Base-by-base conservation (phyloP, 2,797 vertebrate species). In the Catamblyrhynchus diadema region DNA sequence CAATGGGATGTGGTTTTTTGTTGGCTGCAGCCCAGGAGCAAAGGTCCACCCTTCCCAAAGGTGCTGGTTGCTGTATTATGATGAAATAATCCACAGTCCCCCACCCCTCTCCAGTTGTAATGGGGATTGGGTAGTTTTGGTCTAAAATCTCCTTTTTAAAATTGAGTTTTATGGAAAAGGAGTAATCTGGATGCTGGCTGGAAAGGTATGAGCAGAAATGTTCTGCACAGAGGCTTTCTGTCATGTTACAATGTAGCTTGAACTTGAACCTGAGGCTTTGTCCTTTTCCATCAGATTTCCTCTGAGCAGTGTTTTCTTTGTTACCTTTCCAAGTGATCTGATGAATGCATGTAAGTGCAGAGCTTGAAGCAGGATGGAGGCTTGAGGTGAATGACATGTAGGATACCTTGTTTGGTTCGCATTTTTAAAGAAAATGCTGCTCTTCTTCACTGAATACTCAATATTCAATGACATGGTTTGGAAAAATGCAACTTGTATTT, bases 31-130 rank as follows among this genome's bases (percentile, higher is more conserved):
- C 50, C 65, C 69, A 88, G 65, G 45, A 94, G 54, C 13, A 25
- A 88, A 91, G 54, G 65, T 91, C 89, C 75, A 61, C 79, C 79
- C 85, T 88, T 96, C 85, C 93, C 82, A 83, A 86, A 88, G 59
- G 62, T 95, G 73, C 54, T 94, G 42, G 10, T 83, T 89, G 47
- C 50, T 59, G 47, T 69, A 69, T 70, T 96, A 15, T 24, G 50
- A 33, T 65, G 86, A 82, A 71, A 61, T 59, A 93, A 84, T 62
- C 32, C 45, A n/a, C 47, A 72, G 14, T 80, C 71, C 66, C 61
- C 57, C 24, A 73, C 51, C 64, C 20, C 13, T 83, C 20, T 22
- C 16, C 8, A 8, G 6, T 83, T 69, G 28, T 53, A 74, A 56
- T 42, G 45, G n/a, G 30, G 39, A 44, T 56, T 56, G 50, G 33